Percentiles rank a stretch among this genome's conserved stretches.
These are phyloP conservation scores for Tromatobia lineatoria DNA, from an alignment of 2,888 invertebrate genomes.

Conservation along the genomic window DNA sequence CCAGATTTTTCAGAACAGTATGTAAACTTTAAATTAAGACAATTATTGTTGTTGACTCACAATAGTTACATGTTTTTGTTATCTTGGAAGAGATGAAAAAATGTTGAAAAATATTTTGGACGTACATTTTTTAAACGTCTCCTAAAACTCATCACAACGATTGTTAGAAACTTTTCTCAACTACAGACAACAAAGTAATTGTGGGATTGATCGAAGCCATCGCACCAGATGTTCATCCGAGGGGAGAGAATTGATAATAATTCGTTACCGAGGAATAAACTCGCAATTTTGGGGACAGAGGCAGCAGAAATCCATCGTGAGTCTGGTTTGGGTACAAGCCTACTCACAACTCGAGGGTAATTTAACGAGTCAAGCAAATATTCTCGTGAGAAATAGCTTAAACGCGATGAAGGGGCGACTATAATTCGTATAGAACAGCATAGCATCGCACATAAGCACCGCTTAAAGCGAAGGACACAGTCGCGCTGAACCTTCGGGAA, in stretches of 20 bases:
- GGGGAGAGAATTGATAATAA: slow-evolving; percentile 41
- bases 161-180: background rate
- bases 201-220: background rate
- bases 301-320: background rate
- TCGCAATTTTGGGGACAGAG: background rate
- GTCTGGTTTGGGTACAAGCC: slow-evolving; percentile 20
- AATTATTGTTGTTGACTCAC: no score
- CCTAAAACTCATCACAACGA: no score
- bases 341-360: slow-evolving; percentile 43
- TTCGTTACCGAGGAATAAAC: slow-evolving; percentile 21
- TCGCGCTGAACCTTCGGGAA: slow-evolving; percentile 21
- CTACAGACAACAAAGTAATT: background rate
- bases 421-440: slow-evolving; percentile 52
- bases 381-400: slow-evolving; percentile 57
- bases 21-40: no score
- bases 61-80: no score
- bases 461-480: slow-evolving; percentile 26
- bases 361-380: slow-evolving; percentile 64
- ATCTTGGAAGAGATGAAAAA: no score
- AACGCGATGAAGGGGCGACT: slow-evolving; percentile 51
- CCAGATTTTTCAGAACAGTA: no score
- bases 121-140: no score
- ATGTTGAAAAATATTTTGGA: no score
- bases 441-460: slow-evolving; percentile 13
- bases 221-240: slow-evolving; percentile 28